Evolutionary conservation across 2,797 vertebrate genomes (phyloP).

Genomic region (Echeneis naucrates): DNA sequence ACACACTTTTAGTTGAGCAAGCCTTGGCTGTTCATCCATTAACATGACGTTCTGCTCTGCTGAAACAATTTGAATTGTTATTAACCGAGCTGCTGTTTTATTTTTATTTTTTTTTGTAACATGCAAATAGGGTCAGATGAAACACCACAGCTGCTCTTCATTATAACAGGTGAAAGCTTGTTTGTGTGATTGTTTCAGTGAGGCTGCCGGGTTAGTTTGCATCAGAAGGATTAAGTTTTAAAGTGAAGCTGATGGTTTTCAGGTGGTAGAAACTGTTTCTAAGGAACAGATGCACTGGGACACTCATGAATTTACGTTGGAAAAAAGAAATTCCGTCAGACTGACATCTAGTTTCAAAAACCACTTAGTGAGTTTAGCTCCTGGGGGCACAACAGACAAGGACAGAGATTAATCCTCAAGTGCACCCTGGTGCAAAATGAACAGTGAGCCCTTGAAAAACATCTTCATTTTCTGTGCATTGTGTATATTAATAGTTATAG

Average conservation of each 20-base stretch:
- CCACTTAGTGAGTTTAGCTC: neutral
- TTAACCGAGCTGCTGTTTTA: neutral
- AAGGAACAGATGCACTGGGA: neutral
- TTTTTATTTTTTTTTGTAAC: neutral
- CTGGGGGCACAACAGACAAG: neutral
- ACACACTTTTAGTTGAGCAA: constrained; percentile 31
- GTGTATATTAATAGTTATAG: neutral
- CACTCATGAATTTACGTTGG: neutral
- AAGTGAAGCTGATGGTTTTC: neutral
- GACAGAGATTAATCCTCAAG: neutral
- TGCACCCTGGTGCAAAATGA: too few relatives aligned
- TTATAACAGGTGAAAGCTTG: neutral
- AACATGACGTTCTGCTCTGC: constrained; percentile 30
- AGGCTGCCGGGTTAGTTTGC: constrained; percentile 9
- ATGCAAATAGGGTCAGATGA: constrained; percentile 9
- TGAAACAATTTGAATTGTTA: constrained; percentile 28
- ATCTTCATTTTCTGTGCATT: neutral
- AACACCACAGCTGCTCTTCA: neutral
- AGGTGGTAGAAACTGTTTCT: neutral
- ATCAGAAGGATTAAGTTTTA: neutral
- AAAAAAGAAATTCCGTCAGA: neutral
- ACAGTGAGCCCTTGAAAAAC: neutral
- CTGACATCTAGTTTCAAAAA: neutral
- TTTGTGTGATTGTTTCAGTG: constrained; percentile 6
- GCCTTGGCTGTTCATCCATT: constrained; percentile 35